A percentile compares a stretch with the other conserved stretches of the same genome.
These are phyloP conservation scores for Sebastes variabilis DNA, from an alignment of 2,797 vertebrate species.

Conservation along the genomic window DNA sequence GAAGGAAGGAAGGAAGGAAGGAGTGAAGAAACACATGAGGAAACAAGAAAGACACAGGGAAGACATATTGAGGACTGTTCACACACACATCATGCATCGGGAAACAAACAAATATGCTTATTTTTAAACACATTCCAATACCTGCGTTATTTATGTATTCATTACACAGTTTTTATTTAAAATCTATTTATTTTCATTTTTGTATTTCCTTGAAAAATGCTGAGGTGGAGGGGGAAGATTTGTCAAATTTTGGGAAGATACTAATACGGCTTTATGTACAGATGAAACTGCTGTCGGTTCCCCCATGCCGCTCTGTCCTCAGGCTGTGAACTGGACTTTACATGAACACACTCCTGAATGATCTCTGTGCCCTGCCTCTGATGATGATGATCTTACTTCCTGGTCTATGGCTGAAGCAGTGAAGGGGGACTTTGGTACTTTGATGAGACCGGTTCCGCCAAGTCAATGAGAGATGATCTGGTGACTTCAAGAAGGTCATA, in stretches of 20 bases:
- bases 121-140: not conserved
- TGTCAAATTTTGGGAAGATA: not conserved
- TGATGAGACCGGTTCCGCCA: not conserved
- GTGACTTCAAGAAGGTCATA: conserved; percentile 51
- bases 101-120: not conserved
- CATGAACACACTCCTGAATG: not conserved
- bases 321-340: not conserved
- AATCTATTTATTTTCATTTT: conserved; percentile 9
- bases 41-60: conserved; percentile 58
- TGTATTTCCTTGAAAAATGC: not conserved
- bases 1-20: conserved; percentile 6
- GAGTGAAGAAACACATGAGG: conserved; percentile 40
- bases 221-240: not conserved
- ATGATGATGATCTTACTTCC: not conserved
- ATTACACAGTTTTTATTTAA: not conserved
- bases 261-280: not conserved
- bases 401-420: conserved; percentile 1
- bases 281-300: not conserved
- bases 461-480: conserved; percentile 1
- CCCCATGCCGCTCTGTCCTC: conserved; percentile 10
- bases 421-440: not conserved
- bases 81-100: conserved; percentile 43
- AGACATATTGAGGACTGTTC: conserved; percentile 42
- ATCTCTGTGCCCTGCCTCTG: not conserved
- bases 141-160: not conserved